Base-by-base conservation (phyloP, 2,888 invertebrate species). In the Trichopoda pennipes region DNA sequence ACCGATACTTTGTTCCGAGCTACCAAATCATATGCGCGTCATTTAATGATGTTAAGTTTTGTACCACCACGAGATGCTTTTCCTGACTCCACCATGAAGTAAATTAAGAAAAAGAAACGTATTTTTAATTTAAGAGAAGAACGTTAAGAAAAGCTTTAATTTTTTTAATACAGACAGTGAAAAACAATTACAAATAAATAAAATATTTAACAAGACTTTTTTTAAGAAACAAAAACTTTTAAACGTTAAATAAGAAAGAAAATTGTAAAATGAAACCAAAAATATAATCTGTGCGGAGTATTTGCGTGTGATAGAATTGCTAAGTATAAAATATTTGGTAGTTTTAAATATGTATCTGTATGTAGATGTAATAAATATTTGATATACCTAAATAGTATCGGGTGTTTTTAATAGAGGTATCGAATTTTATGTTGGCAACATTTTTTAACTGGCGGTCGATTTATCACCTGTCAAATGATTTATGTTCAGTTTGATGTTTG, bases 1-100 rank as follows among this genome's bases (percentile, higher is more conserved):
- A 97, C 97, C 0, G 96, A 97, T 88, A 93, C 93, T 0, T 92
- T 94, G 87, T 97, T 96, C 90, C 93, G 96, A 17, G 93, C 93
- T 84, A 94, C 95, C 4, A 93, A 94, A 85, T 94, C 94, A 32
- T 96, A 94, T 88, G 91, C 93, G 47, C 93, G 96, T 21, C 96
- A 96, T 90, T 92, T 94, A 51, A 94, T 94, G 93, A 94, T 94
- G 93, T 89, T 94, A 76, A 94, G 94, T 87, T 92, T 94, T 84
- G 91, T 93, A 63, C 94, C 95, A 49, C 93, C 94, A 3, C 92
- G 94, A 84, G 94, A 94, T 87, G 93, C 93, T n/a, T 94, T 93
- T 87, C 95, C 95, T 2, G 94, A 95, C 85, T 88, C 89, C 19
- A 87, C 86, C 35, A 88, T 86, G 85, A 89, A 89, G 82, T 89